Percentiles rank a stretch among this genome's conserved stretches.
phyloP scores from a whole-genome alignment of 2,113 vertebrate species.

The Jaculus jaculus region DNA sequence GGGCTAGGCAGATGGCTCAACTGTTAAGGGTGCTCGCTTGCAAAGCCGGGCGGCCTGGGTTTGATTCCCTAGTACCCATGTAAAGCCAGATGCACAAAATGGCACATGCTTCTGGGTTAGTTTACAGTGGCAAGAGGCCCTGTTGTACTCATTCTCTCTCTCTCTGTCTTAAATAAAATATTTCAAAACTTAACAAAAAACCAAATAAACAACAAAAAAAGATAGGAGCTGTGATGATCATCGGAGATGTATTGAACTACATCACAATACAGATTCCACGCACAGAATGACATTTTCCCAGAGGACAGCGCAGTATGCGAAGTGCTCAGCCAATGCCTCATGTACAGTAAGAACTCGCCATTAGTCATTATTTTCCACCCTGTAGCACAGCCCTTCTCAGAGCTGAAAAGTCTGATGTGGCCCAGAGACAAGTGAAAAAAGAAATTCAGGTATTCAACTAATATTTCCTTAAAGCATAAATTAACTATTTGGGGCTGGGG shows the following conservation, averaged over 20 bases:
- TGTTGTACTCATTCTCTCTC: no score
- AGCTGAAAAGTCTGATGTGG: background rate
- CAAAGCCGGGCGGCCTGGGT: no score
- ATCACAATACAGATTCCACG: background rate
- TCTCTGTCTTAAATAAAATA: no score
- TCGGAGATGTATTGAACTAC: background rate
- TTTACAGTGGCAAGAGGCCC: no score
- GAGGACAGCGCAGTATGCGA: fast-evolving
- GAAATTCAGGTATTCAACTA: background rate
- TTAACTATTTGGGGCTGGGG: no score
- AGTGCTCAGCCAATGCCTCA: fast-evolving
- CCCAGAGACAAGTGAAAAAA: background rate
- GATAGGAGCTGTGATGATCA: background rate
- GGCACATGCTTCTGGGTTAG: no score
- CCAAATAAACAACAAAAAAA: no score
- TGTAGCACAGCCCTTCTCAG: background rate
- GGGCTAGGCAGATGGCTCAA: no score
- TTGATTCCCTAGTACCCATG: no score
- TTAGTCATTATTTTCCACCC: fast-evolving
- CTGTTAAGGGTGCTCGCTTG: no score
- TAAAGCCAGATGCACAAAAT: no score
- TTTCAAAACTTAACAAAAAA: background rate
- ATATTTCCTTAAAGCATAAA: background rate
- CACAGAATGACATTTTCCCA: background rate
- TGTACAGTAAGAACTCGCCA: fast-evolving